Percentiles rank a stretch among this genome's conserved stretches.
These are phyloP conservation scores for human DNA, from an alignment of 2,113 vertebrate genomes.

Conservation along the genomic window GRCh38 chr12:97989501-97990000, in stretches of 20 bases:
- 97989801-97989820: background rate
- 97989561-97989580: background rate
- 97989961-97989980: background rate
- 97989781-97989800: background rate
- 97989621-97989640: no score
- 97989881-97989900: background rate
- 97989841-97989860: background rate
- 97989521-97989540: background rate
- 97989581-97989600: no score
- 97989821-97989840: background rate
- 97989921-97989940: background rate
- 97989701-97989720: background rate
- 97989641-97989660: background rate
- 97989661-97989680: no score
- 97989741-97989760: background rate
- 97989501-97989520: no score
- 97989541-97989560: fast-evolving
- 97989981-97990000: conserved; percentile 46
- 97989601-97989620: background rate
- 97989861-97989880: background rate
- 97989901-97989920: background rate
- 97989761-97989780: background rate
- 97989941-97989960: background rate
- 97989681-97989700: no score
- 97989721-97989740: background rate